A percentile compares a stretch with the other conserved stretches of the same genome.
Conservation (phyloP, 2,888 invertebrate genomes). For the Leucophenga maculata region DNA sequence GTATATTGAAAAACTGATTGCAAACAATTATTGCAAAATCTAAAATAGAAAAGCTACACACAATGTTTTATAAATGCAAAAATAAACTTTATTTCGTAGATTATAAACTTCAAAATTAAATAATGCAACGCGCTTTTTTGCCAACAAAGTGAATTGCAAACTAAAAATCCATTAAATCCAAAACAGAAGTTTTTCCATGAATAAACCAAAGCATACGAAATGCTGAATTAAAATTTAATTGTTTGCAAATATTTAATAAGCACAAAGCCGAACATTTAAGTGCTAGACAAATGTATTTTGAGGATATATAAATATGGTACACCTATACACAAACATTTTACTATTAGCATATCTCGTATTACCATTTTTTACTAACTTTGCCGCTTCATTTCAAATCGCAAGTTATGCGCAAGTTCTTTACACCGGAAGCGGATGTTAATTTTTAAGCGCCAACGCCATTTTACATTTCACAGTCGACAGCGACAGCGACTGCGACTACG, state of each 20-base stretch:
- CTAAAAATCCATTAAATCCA: constrained; percentile 2
- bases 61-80: no score
- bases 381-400: no score
- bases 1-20: no score
- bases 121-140: no score
- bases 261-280: constrained; percentile 26
- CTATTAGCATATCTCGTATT: no score
- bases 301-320: neutral
- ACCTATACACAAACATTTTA: neutral
- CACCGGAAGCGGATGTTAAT: constrained; percentile 53
- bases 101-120: no score
- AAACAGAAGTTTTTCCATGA: neutral
- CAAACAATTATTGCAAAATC: no score
- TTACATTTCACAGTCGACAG: neutral
- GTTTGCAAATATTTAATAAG: constrained; percentile 60
- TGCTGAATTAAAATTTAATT: constrained; percentile 50
- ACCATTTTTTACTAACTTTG: no score
- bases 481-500: neutral
- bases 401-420: neutral
- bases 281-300: neutral
- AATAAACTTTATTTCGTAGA: no score
- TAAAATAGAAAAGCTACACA: no score
- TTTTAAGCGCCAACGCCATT: constrained; percentile 34
- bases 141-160: neutral
- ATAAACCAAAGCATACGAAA: constrained; percentile 20